A percentile compares a stretch with the other conserved stretches of the same genome.
Evolutionary conservation across 1,140 invertebrate species (phyloP).

Genomic region (Sarcophaga peregrina): DNA sequence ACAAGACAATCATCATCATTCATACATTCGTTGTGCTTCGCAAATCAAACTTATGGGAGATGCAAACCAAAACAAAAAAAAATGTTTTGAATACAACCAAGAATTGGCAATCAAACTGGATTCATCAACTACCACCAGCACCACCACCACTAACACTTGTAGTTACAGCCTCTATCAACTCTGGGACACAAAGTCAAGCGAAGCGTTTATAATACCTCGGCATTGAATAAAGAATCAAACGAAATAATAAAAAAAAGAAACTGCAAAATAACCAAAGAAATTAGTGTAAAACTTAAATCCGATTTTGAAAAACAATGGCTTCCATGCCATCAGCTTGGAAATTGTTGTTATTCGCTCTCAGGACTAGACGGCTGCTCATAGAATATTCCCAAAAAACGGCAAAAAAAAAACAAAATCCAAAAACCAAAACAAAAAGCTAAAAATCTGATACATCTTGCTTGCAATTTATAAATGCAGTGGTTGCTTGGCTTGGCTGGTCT

Average conservation of each 20-base stretch:
- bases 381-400: constrained; percentile 32
- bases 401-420: not conserved
- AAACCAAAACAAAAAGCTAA: no score
- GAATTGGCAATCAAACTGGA: constrained; percentile 20
- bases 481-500: not conserved
- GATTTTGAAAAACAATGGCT: constrained; percentile 65
- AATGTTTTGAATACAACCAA: not conserved
- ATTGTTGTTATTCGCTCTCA: not conserved
- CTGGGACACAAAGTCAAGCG: constrained; percentile 35
- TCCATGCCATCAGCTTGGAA: constrained; percentile 45
- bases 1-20: constrained; percentile 6
- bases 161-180: not conserved
- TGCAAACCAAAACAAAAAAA: not conserved
- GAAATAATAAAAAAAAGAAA: not conserved
- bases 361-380: constrained; percentile 28
- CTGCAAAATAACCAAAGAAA: constrained; percentile 61
- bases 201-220: constrained; percentile 37
- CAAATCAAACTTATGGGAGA: not conserved
- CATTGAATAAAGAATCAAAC: not conserved
- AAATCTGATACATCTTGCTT: no score
- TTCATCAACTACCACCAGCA: constrained; percentile 20
- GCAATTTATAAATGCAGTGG: constrained; percentile 5
- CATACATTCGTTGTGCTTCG: constrained; percentile 33
- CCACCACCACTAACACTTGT: not conserved
- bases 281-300: constrained; percentile 67